Base-by-base conservation (phyloP, 2,797 vertebrate species). In the Tragopan temminckii region DNA sequence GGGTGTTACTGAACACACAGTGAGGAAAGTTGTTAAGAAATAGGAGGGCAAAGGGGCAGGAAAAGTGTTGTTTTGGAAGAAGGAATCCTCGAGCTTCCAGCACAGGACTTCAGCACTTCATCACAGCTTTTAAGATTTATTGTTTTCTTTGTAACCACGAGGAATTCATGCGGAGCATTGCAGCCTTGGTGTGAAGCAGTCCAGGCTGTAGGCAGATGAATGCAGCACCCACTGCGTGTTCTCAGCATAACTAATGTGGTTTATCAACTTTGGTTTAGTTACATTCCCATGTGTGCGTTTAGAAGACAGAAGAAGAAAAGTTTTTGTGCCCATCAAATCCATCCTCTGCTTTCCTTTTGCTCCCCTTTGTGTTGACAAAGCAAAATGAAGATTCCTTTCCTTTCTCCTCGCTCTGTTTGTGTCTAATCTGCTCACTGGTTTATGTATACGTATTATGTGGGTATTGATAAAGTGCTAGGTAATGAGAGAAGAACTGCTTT, bases 391-490 rank as follows among this genome's bases (percentile, higher is more conserved):
- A 8, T 63, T 6, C 14, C 72, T 82, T 35, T 57, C 63, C 68
- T 89, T 53, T 42, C 16, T 57, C 40, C 20, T 58, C 40, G 18
- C 72, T 85, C 48, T 8, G 31, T 21, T 91, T 57, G 38, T 84
- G 38, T 69, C 66, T 71, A 5, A 33, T 3, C 55, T 85, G 38
- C 31, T 52, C 75, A 62, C 59, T 81, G 82, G 13, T 68, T 69
- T 80, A 66, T 63, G 66, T 79, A 0, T 42, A 0, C 0, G 0
- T 68, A 70, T 2, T 25, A 9, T 14, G 3, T 13, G 17, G 89
- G 13, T 46, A 12, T 38, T 71, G 69, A 88, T 62, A 40, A 84
- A 64, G 11, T 15, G 46, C 45, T 64, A 66, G 61, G 46, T 66
- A 45, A 86, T 0, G 10, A 46, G 62, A 27, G 62, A 18, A 40